Conservation (phyloP, 2,797 vertebrate species). For the Gobio occitaniae region DNA sequence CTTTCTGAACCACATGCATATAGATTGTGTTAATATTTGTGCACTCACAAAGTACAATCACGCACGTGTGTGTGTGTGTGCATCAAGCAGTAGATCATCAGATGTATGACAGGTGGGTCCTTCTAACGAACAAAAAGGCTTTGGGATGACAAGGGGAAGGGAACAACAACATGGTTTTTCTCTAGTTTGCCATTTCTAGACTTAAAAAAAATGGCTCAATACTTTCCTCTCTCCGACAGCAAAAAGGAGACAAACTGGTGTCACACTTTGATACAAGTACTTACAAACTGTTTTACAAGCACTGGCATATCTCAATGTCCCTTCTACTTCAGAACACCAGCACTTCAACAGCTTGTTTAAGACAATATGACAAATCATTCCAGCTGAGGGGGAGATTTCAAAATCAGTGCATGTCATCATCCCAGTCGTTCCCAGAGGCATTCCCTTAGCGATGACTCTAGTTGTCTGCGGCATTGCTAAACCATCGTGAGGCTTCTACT, state of each 20-base stretch:
- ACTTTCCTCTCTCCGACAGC: slow-evolving; percentile 59
- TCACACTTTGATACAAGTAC: slow-evolving; percentile 66
- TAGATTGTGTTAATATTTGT: slow-evolving; percentile 69
- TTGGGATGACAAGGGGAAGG: slow-evolving; percentile 74
- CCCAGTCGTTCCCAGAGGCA: slow-evolving; percentile 39
- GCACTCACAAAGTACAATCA: slow-evolving; percentile 63
- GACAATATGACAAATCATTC: slow-evolving; percentile 69
- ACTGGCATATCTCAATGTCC: slow-evolving; percentile 66
- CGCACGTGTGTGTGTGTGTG: slow-evolving; percentile 60
- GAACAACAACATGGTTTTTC: slow-evolving; percentile 74
- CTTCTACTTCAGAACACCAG: slow-evolving; percentile 79
- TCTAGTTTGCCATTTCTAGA: slow-evolving; percentile 82
- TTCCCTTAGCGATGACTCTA: slow-evolving; percentile 35
- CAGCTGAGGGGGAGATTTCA: slow-evolving; percentile 62
- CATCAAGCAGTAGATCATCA: slow-evolving; percentile 67
- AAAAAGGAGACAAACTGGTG: slow-evolving; percentile 40
- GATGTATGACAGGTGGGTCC: slow-evolving; percentile 68
- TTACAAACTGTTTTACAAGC: slow-evolving; percentile 70
- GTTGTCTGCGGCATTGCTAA: slow-evolving; percentile 39
- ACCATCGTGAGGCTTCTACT: slow-evolving; percentile 36
- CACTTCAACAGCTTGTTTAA: slow-evolving; percentile 75
- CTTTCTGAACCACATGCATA: slow-evolving; percentile 75
- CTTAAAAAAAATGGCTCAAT: slow-evolving; percentile 75
- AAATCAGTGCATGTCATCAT: slow-evolving; percentile 28
- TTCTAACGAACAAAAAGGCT: slow-evolving; percentile 52